Conservation (phyloP, 2,113 vertebrate genomes). For the Carassius carassius region DNA sequence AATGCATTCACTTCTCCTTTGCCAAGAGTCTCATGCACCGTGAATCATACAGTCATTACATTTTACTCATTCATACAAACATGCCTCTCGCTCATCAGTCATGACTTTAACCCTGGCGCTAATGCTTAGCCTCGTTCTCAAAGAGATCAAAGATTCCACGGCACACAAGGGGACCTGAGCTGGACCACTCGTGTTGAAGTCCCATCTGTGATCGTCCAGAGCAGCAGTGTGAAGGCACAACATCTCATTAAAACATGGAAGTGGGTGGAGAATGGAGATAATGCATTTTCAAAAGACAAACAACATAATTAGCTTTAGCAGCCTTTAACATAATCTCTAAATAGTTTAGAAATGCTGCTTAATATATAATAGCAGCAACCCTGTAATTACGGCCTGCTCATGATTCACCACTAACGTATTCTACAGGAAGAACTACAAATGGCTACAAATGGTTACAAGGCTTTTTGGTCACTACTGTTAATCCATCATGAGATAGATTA, state of each 20-base stretch:
- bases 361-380: slow-evolving; percentile 54
- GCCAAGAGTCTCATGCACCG: not conserved
- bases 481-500: not conserved
- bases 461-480: slow-evolving; percentile 26
- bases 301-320: slow-evolving; percentile 69
- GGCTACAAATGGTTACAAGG: slow-evolving; percentile 1
- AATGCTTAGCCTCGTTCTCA: not conserved
- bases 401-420: slow-evolving; percentile 43
- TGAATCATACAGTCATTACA: slow-evolving; percentile 1
- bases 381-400: slow-evolving; percentile 61
- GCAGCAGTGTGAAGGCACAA: slow-evolving; percentile 54
- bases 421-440: slow-evolving; percentile 36
- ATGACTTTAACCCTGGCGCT: not conserved
- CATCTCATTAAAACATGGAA: slow-evolving; percentile 67
- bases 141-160: not conserved
- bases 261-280: slow-evolving; percentile 63
- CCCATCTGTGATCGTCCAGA: slow-evolving; percentile 53
- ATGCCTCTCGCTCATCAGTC: not conserved
- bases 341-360: slow-evolving; percentile 62
- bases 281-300: slow-evolving; percentile 73
- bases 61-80: not conserved
- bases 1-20: not conserved
- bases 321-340: slow-evolving; percentile 66
- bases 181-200: not conserved
- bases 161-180: slow-evolving; percentile 44